Base-by-base conservation (phyloP, 2,797 vertebrate genomes). In the Limnodromus scolopaceus region DNA sequence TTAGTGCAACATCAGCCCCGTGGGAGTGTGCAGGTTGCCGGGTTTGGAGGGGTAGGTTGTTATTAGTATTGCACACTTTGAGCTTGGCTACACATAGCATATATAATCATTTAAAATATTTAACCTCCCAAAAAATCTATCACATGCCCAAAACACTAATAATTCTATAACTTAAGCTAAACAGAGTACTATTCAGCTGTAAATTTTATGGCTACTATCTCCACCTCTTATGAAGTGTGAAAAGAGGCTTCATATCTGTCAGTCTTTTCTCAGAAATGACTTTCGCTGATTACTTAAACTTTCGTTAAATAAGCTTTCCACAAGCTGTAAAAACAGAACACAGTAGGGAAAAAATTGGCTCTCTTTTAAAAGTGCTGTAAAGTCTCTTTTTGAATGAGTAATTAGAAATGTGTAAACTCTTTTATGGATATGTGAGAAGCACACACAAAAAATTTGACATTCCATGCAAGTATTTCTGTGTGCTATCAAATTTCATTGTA, bases 401-500 rank as follows among this genome's bases (percentile, higher is more conserved):
- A 97, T 97, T 97, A 96, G 95, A 96, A 97, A 97, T 96, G 92
- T 95, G 96, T 97, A 96, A 96, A 97, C 95, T 96, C 96, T 94
- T 97, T 92, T 96, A 96, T 94, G 96, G 96, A 95, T 95, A 97
- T 96, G 86, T 94, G 96, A 97, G 95, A 97, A 96, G 96, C 92
- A 36, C 91, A 83, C 58, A 76, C 93, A 94, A 91, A 91, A 95
- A 96, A 85, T 49, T 32, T 87, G 86, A 97, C 95, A 95, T 97
- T 95, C 95, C 95, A 80, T 95, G 95, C 78, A 77, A 97, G 92
- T 71, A 92, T 93, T 97, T 94, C 95, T 96, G 93, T 81, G 92
- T 93, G 96, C 95, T 97, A 97, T 97, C 93, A 97, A 36, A 97
- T 97, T 95, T 95, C 95, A 85, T 97, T 97, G 96, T 97, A 96